These are phyloP conservation scores for Morpho deidamia DNA, from an alignment of 2,888 invertebrate genomes.

Conservation along the genomic window DNA sequence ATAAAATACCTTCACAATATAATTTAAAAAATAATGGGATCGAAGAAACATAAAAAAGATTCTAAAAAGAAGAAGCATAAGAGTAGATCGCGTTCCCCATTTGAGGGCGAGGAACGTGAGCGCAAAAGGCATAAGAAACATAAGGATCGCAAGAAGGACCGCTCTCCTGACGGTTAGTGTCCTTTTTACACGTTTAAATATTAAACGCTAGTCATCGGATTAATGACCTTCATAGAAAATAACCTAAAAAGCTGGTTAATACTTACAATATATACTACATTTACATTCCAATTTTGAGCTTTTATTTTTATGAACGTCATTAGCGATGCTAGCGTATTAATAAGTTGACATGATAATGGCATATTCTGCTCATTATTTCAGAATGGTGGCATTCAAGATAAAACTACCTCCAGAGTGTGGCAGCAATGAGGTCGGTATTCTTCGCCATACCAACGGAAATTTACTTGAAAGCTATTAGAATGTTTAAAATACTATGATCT, in stretches of 20 bases:
- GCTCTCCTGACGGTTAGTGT: conserved; percentile 79
- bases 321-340: conserved; percentile 40
- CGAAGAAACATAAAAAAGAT: conserved; percentile 85
- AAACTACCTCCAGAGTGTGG: conserved; percentile 52
- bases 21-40: conserved; percentile 73
- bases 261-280: not conserved
- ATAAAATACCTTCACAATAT: too few relatives aligned
- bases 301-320: conserved; percentile 35
- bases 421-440: conserved; percentile 56
- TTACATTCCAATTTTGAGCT: not conserved
- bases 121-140: conserved; percentile 74
- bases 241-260: conserved; percentile 5
- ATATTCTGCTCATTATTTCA: conserved; percentile 76
- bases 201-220: conserved; percentile 37
- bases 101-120: conserved; percentile 77
- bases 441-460: not conserved
- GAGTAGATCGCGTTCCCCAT: conserved; percentile 77
- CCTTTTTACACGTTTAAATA: conserved; percentile 25
- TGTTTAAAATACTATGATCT: too few relatives aligned
- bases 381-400: conserved; percentile 64
- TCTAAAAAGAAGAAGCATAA: conserved; percentile 83
- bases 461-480: too few relatives aligned
- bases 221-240: conserved; percentile 38
- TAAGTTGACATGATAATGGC: conserved; percentile 69
- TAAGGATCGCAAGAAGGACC: conserved; percentile 72